Evolutionary conservation across 2,888 invertebrate species (phyloP), one percentile per base, ranked within the genome.

Genomic region (Adelognathus sp.): DNA sequence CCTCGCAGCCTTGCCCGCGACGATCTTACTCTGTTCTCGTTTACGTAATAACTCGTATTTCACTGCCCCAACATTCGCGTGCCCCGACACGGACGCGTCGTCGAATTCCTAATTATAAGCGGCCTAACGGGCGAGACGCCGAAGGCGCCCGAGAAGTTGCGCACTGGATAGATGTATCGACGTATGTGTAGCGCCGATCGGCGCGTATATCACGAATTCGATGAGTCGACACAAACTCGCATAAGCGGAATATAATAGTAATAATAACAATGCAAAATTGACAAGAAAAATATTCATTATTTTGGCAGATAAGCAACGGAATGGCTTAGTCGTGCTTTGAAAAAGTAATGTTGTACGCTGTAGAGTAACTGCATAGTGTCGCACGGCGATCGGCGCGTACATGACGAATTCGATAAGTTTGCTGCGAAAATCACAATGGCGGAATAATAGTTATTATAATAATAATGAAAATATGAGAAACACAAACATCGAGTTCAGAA

Each of bases 101-200:
- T 73, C 64, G 39, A 16, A 74, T 74, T 74, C 74, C 78, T 79
- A 79, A 79, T 79, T 79, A 79, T 79, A 79, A 79, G 74, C 50
- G 44, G 60, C 52, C 36, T 50, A 33, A 39, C 64, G 41, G 78
- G 6, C 24, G 39, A 66, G 58, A 58, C 60, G 69, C 18, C 36
- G 60, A n/a, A n/a, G n/a, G 54, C 14, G 52, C 66, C 39, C 24
- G 41, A 44, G 50, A 33, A 3, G 27, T 24, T 41, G 2, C n/a
- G 5, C 31, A 24, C 29, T 16, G n/a, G n/a, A 27, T 36, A 54
- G 4, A 36, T 52, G 39, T 36, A 36, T n/a, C 60, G n/a, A n/a
- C n/a, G n/a, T n/a, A n/a, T 2, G 3, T 58, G 50, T 5, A 2
- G 27, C 11, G 6, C 3, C 54, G n/a, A n/a, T 29, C 18, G 54